Evolutionary conservation across 2,888 invertebrate genomes (phyloP), one percentile per base, ranked within the genome.

Genomic region (Strigamia transsilvanica): DNA sequence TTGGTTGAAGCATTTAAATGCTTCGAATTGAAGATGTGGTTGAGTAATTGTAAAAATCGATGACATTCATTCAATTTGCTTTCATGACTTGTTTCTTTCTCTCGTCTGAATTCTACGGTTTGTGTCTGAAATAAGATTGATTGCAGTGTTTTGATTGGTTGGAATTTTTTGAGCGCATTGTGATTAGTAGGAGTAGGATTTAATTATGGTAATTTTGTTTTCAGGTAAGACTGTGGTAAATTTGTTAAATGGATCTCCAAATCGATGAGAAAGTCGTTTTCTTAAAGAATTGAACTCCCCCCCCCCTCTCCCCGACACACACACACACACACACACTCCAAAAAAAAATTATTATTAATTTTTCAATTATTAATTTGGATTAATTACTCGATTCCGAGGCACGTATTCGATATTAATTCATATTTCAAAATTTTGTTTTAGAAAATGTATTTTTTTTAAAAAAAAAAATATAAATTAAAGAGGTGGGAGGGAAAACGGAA

Each of bases 91-190:
- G 9, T 56, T 56, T 56, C n/a, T 56, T 51, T n/a, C n/a, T 42
- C 15, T n/a, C 56, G 3, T 56, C 56, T n/a, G 21, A 56, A 56
- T 56, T 56, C 18, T 18, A 56, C 18, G 56, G 56, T 18, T 56
- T n/a, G 56, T 18, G 56, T n/a, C 18, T 56, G n/a, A 2, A 27
- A 13, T 73, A 73, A 73, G 73, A 73, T 73, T 73, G 73, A 73
- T 73, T 73, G 73, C 73, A 27, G 27, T 73, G 73, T 73, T 73
- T 73, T 73, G 73, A 73, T 73, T 73, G 73, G 73, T 73, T 5
- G 32, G 32, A 73, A 73, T 73, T 73, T 73, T 73, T 73, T 73
- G 73, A 15, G 13, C 73, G 23, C 32, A 27, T 27, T n/a, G 73
- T 27, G 73, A 73, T 73, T 73, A 73, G 73, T 73, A 73, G 32